phyloP scores from a whole-genome alignment of 2,113 vertebrate species.

The Tichodroma muraria region DNA sequence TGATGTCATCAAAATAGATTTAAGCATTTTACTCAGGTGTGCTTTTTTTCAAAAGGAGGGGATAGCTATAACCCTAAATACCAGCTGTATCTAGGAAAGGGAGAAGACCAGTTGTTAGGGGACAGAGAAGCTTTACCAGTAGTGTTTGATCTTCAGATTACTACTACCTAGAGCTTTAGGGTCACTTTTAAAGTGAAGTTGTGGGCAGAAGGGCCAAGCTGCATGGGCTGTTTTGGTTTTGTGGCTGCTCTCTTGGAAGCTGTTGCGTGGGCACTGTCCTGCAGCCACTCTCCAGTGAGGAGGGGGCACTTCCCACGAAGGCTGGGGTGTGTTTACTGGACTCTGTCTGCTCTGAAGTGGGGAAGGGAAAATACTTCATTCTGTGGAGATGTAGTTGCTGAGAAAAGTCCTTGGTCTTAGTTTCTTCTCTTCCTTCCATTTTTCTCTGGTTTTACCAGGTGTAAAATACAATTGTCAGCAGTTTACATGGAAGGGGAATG shows the following conservation, averaged over 20 bases:
- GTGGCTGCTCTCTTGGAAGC: neutral
- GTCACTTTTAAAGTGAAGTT: neutral
- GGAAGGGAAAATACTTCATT: neutral
- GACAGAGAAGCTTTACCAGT: neutral
- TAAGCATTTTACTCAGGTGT: neutral
- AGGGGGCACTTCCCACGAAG: neutral
- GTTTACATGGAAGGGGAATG: neutral
- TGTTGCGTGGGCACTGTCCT: neutral
- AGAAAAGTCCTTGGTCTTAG: constrained; percentile 19
- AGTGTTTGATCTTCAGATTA: neutral
- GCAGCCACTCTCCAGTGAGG: accelerated
- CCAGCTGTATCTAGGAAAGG: neutral
- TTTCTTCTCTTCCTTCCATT: constrained; percentile 37
- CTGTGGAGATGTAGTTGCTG: neutral
- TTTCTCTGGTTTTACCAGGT: constrained; percentile 19
- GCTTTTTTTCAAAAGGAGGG: neutral
- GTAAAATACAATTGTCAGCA: constrained; percentile 34
- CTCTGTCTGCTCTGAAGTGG: neutral
- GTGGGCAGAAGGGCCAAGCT: neutral
- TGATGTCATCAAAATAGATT: neutral
- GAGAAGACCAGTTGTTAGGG: neutral
- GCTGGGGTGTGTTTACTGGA: neutral
- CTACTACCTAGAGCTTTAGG: neutral
- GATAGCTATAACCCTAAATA: neutral
- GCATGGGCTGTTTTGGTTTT: accelerated